Evolutionary conservation across 2,797 vertebrate genomes (phyloP).

Genomic region (Rhabdophis nuchalis): DNA sequence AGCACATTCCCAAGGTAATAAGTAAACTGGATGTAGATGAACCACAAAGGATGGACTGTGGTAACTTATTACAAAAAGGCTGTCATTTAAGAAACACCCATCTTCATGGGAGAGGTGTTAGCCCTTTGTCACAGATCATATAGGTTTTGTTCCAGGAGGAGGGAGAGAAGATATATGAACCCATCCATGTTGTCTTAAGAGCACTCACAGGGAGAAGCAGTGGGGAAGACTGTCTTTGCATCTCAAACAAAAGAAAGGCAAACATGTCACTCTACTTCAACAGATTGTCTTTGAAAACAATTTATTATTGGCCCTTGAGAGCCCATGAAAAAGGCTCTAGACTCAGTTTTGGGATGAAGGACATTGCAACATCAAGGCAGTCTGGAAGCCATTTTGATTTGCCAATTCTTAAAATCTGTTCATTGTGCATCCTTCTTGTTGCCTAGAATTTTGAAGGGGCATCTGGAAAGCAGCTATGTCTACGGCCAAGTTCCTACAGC

Average conservation of each 20-base stretch:
- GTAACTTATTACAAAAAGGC: background rate
- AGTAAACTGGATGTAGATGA: background rate
- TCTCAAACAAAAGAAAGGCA: constrained; percentile 68
- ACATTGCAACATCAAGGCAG: constrained; percentile 70
- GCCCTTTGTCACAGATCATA: constrained; percentile 43
- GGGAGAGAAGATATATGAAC: constrained; percentile 48
- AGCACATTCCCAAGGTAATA: background rate
- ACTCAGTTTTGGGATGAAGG: constrained; percentile 68
- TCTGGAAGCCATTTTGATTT: constrained; percentile 62
- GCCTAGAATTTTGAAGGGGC: background rate
- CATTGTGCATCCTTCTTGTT: constrained; percentile 60
- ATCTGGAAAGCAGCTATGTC: background rate
- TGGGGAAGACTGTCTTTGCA: constrained; percentile 56
- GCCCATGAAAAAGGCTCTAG: constrained; percentile 76
- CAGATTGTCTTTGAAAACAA: constrained; percentile 67
- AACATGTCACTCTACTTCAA: constrained; percentile 66
- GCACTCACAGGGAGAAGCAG: constrained; percentile 54
- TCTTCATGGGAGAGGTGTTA: constrained; percentile 31
- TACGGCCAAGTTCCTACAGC: background rate
- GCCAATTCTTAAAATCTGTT: constrained; percentile 63
- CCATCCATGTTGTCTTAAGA: constrained; percentile 49
- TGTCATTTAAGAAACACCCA: background rate
- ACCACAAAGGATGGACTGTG: background rate
- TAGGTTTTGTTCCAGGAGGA: constrained; percentile 28
- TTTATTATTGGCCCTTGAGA: constrained; percentile 73